These are phyloP conservation scores for Drosophila algonquin DNA, from an alignment of 2,888 invertebrate genomes.

Conservation along the genomic window DNA sequence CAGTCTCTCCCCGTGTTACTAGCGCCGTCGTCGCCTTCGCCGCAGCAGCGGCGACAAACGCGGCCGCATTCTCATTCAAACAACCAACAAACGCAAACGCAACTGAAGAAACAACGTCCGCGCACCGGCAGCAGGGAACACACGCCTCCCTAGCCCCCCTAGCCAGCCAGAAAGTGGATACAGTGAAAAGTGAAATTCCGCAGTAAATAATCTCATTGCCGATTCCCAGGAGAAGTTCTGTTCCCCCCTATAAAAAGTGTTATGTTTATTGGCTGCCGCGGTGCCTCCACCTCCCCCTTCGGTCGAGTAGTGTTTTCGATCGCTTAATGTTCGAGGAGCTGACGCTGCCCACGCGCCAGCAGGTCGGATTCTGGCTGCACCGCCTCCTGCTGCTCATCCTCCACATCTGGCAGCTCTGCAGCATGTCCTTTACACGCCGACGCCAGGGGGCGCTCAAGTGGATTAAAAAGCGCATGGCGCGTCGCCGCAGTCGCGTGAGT, in stretches of 20 bases:
- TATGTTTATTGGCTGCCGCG: conserved; percentile 53
- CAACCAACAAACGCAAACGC: conserved; percentile 75
- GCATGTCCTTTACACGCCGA: conserved; percentile 78
- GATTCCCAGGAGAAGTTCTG: neutral
- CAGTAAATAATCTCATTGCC: neutral
- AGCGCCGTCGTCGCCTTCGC: conserved; percentile 34
- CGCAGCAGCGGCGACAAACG: conserved; percentile 37
- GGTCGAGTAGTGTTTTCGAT: conserved; percentile 33
- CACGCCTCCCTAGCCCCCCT: conserved; percentile 7
- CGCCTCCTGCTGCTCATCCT: conserved; percentile 75
- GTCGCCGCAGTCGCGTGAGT: conserved; percentile 54
- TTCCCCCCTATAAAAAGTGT: conserved; percentile 31
- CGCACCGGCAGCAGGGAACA: conserved; percentile 40
- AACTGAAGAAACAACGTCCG: conserved; percentile 73
- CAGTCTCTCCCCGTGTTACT: conserved; percentile 22
- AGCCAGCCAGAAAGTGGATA: conserved; percentile 6
- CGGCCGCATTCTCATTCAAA: conserved; percentile 74
- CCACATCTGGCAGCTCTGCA: conserved; percentile 67
- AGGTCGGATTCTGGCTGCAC: conserved; percentile 76
- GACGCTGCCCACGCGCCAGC: conserved; percentile 59
- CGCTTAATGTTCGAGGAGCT: conserved; percentile 57
- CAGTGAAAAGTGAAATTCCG: conserved; percentile 36
- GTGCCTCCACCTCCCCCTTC: neutral
- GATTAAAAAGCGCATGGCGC: conserved; percentile 77
- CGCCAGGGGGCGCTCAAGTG: conserved; percentile 79